Conservation (phyloP, 2,113 vertebrate genomes). For the Muscicapa adusta region DNA sequence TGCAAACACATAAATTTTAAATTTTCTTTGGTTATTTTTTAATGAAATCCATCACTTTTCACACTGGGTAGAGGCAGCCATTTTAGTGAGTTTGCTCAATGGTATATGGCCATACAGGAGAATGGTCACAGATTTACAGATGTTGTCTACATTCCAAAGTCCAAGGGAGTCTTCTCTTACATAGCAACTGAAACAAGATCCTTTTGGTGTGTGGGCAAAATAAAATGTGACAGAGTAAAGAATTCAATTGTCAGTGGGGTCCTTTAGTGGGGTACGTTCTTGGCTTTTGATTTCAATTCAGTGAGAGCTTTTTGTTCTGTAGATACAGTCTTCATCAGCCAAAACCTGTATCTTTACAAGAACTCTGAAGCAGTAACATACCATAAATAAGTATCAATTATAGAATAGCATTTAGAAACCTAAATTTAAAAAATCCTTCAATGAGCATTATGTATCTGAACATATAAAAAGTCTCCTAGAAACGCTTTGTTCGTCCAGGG, state of each 20-base stretch:
- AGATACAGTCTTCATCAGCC: not conserved
- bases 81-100: not conserved
- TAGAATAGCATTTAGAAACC: not conserved
- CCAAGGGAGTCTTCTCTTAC: not conserved
- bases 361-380: not conserved
- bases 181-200: not conserved
- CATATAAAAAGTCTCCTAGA: not conserved
- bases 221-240: not conserved
- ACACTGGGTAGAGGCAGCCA: accelerated
- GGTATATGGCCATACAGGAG: not conserved
- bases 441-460: not conserved
- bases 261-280: not conserved
- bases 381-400: not conserved
- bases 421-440: not conserved
- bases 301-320: not conserved
- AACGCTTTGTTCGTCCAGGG: not conserved
- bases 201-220: not conserved
- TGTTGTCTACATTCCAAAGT: not conserved
- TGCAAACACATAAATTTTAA: not conserved
- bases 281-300: not conserved
- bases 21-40: not conserved
- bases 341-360: not conserved
- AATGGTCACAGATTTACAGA: not conserved
- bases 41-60: not conserved
- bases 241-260: not conserved